Evolutionary conservation across 2,888 invertebrate species (phyloP).

Genomic region (Eupithecia vulgata): DNA sequence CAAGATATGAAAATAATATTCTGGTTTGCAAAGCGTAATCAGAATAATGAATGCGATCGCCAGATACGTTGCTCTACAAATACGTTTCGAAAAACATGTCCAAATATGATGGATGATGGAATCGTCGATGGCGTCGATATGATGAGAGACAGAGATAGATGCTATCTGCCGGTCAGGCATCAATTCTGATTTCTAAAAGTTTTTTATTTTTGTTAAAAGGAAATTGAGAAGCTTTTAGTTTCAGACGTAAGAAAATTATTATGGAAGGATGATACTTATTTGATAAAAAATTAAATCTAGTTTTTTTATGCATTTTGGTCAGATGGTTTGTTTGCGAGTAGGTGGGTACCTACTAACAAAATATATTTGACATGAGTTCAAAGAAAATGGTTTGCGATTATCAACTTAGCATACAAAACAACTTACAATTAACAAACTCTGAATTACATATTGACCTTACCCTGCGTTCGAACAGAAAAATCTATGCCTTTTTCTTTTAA

Average conservation of each 20-base stretch:
- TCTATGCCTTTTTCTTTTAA: neutral
- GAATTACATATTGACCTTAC: neutral
- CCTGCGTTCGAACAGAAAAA: neutral
- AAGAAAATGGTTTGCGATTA: neutral
- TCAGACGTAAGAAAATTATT: conserved; percentile 31
- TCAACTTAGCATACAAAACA: neutral
- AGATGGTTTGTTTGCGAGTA: neutral
- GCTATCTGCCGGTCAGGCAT: conserved; percentile 54
- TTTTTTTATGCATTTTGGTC: neutral
- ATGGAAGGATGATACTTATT: neutral
- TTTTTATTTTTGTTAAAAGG: conserved; percentile 32
- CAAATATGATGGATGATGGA: conserved; percentile 78
- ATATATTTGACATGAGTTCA: neutral
- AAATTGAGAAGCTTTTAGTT: conserved; percentile 36
- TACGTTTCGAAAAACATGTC: conserved; percentile 78
- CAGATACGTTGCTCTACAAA: conserved; percentile 76
- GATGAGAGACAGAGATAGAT: conserved; percentile 73
- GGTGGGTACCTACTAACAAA: neutral
- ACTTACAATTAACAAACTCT: neutral
- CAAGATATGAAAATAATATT: conserved; percentile 11
- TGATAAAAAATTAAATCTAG: conserved; percentile 8
- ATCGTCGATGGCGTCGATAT: conserved; percentile 68
- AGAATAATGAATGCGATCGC: conserved; percentile 75
- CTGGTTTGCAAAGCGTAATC: conserved; percentile 55
- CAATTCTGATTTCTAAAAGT: conserved; percentile 39